These are phyloP conservation scores for Diorhabda elongata DNA, from an alignment of 1,140 invertebrate species.

Conservation along the genomic window DNA sequence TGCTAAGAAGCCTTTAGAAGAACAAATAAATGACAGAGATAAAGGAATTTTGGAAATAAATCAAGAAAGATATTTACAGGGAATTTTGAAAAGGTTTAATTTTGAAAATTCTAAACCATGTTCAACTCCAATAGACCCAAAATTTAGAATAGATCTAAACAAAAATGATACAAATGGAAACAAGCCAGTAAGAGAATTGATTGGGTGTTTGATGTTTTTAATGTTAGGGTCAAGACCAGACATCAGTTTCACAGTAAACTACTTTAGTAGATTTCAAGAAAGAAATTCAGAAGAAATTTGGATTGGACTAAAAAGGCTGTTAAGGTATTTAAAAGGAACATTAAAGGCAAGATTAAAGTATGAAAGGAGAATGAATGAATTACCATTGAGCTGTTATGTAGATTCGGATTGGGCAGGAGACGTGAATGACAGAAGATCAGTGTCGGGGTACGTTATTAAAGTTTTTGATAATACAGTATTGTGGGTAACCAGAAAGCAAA, in stretches of 20 bases:
- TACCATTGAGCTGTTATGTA: too few species aligned
- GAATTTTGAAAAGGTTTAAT: constrained; percentile 4
- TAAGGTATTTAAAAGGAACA: too few species aligned
- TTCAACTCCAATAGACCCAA: constrained; percentile 1
- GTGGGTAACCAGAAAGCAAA: too few species aligned
- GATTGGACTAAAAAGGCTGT: not conserved
- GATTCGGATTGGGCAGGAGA: too few species aligned
- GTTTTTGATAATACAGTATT: too few species aligned
- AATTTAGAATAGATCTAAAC: constrained; percentile 5
- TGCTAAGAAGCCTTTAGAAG: constrained; percentile 29
- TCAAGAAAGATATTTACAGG: constrained; percentile 7
- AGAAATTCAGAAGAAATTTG: not conserved
- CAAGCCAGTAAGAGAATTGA: not conserved
- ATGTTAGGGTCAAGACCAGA: not conserved
- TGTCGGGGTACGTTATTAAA: too few species aligned
- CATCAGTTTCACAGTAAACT: not conserved
- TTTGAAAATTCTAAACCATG: constrained; percentile 1
- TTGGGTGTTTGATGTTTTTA: constrained; percentile 13
- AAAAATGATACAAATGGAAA: not conserved
- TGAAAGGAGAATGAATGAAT: too few species aligned
- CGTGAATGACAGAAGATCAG: too few species aligned
- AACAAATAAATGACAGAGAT: constrained; percentile 28
- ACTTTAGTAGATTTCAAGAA: not conserved
- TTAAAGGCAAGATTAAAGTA: too few species aligned
- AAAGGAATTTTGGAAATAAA: constrained; percentile 6